A percentile compares a stretch with the other conserved stretches of the same genome.
Evolutionary conservation across 2,113 vertebrate species (phyloP).

Genomic region (Bungarus multicinctus): DNA sequence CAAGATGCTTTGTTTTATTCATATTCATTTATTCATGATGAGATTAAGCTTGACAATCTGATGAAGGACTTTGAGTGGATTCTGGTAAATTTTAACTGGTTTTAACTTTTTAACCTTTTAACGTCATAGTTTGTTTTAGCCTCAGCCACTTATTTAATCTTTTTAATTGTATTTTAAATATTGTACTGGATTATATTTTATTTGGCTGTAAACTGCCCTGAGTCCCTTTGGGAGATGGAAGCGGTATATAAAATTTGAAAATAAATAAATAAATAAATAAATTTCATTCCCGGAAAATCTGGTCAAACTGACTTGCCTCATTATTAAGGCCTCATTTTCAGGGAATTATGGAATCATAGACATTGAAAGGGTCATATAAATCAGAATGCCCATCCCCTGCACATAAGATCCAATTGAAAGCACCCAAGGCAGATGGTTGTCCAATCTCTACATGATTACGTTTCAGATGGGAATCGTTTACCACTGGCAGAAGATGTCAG

Average conservation of each 20-base stretch:
- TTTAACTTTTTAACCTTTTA: too few species aligned
- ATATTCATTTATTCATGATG: neutral
- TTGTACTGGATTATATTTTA: too few species aligned
- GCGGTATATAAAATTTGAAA: too few species aligned
- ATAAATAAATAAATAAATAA: too few species aligned
- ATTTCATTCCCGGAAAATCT: neutral
- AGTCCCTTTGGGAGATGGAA: too few species aligned
- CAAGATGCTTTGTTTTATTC: neutral
- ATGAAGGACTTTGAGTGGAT: neutral
- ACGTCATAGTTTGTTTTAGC: too few species aligned
- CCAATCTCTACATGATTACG: neutral
- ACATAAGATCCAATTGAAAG: neutral
- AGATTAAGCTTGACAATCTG: neutral
- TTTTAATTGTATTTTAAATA: too few species aligned
- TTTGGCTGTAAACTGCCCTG: too few species aligned
- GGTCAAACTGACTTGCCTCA: neutral
- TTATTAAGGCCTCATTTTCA: neutral
- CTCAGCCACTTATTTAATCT: too few species aligned
- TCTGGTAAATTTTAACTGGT: too few species aligned
- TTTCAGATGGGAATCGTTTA: neutral
- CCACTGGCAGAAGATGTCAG: neutral
- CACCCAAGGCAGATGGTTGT: neutral
- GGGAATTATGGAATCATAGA: neutral
- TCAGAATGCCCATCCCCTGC: neutral
- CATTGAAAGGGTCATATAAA: neutral